Percentiles rank a stretch among this genome's conserved stretches.
These are phyloP conservation scores for Poeciliopsis occidentalis DNA, from an alignment of 2,113 vertebrate species.

Conservation along the genomic window DNA sequence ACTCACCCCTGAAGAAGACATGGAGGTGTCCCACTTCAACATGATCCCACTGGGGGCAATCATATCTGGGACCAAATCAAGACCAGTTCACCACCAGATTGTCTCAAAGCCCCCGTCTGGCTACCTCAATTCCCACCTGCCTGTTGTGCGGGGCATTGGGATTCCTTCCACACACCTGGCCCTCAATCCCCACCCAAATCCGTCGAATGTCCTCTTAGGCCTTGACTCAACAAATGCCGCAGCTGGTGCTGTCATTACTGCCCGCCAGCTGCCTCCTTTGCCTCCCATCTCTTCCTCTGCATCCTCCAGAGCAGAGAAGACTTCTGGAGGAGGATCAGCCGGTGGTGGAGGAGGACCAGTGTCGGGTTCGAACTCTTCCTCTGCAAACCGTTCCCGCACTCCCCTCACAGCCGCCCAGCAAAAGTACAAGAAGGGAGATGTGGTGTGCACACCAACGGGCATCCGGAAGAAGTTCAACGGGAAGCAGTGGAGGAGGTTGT, in stretches of 20 bases:
- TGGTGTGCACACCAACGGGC: slow-evolving; percentile 92
- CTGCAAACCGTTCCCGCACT: slow-evolving; percentile 85
- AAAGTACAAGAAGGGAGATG: slow-evolving; percentile 93
- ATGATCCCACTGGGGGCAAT: slow-evolving; percentile 75
- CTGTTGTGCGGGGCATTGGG: slow-evolving; percentile 78
- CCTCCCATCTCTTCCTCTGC: slow-evolving; percentile 69
- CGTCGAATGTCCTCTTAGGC: slow-evolving; percentile 75
- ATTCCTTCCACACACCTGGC: slow-evolving; percentile 73
- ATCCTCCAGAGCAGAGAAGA: slow-evolving; percentile 75
- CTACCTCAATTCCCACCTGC: slow-evolving; percentile 79
- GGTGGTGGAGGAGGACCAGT: slow-evolving; percentile 66
- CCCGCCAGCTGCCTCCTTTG: slow-evolving; percentile 76
- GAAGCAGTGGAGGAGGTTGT: slow-evolving; percentile 92
- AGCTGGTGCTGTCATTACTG: slow-evolving; percentile 62
- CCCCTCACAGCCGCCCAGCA: slow-evolving; percentile 89
- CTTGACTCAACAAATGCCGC: slow-evolving; percentile 68
- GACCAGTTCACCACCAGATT: slow-evolving; percentile 75
- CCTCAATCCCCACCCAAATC: slow-evolving; percentile 69
- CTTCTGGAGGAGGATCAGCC: slow-evolving; percentile 62
- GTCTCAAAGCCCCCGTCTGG: slow-evolving; percentile 79
- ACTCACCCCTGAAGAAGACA: slow-evolving; percentile 81
- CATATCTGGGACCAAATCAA: slow-evolving; percentile 69
- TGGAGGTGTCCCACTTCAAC: slow-evolving; percentile 82
- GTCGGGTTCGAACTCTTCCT: slow-evolving; percentile 75
- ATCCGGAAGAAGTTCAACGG: slow-evolving; percentile 95